Conservation (phyloP, 2,113 vertebrate species). For the Ailurus styani region DNA sequence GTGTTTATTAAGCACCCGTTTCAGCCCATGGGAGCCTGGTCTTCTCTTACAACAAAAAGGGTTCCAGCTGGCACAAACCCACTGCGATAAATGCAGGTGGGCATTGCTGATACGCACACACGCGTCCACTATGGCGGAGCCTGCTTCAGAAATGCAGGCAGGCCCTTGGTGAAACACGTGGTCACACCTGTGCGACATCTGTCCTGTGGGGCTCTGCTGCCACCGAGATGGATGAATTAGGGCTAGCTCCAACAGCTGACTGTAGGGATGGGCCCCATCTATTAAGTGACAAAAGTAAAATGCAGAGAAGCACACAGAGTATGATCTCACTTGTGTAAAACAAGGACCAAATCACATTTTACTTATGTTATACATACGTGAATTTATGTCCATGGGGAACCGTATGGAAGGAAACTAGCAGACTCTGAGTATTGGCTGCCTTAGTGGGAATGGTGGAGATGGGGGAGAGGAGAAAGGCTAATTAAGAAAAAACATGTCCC, state of each 20-base stretch:
- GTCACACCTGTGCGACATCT: accelerated
- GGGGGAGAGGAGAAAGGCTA: not conserved
- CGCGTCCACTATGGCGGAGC: not conserved
- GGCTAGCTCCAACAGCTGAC: not conserved
- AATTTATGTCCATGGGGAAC: not conserved
- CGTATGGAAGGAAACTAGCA: not conserved
- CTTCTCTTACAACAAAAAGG: not conserved
- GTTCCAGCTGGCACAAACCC: not conserved
- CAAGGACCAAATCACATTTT: not conserved
- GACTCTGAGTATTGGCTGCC: not conserved
- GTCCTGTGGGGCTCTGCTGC: accelerated
- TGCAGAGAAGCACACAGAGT: not conserved
- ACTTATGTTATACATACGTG: not conserved
- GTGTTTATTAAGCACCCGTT: not conserved
- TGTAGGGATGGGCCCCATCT: not conserved
- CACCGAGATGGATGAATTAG: accelerated
- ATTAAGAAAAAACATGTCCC: not conserved
- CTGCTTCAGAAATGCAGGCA: not conserved
- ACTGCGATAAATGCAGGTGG: not conserved
- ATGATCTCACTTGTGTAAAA: not conserved
- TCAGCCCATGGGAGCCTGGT: not conserved
- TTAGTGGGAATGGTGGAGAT: not conserved
- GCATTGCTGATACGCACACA: accelerated
- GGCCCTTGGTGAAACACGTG: not conserved
- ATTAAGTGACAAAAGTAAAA: not conserved